Conservation (phyloP, 1,140 invertebrate genomes). For the Anastrepha ludens region DNA sequence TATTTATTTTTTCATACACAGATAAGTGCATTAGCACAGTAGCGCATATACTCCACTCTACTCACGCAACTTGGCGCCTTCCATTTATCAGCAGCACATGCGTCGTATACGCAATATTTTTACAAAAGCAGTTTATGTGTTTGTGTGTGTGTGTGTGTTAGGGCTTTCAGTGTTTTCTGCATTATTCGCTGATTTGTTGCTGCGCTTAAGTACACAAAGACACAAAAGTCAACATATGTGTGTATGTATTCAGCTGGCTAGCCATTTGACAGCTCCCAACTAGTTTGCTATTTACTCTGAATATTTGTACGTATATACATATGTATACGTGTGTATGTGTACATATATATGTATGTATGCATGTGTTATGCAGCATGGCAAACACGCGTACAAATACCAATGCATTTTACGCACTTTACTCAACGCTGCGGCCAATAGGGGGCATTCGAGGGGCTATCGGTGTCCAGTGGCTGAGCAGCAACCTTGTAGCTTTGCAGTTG, state of each 20-base stretch:
- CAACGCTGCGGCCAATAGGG: neutral
- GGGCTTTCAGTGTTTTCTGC: neutral
- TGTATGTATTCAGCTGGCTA: neutral
- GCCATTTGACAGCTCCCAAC: slow-evolving; percentile 22
- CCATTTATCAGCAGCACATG: neutral
- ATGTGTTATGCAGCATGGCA: neutral
- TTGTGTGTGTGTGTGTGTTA: neutral
- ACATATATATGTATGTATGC: neutral
- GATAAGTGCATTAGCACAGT: neutral
- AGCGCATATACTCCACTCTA: neutral
- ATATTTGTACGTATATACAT: neutral
- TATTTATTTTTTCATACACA: neutral
- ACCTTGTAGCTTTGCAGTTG: slow-evolving; percentile 13
- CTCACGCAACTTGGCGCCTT: neutral
- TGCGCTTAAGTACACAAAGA: neutral
- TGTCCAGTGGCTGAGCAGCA: neutral
- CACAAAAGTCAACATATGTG: neutral
- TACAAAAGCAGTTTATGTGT: neutral
- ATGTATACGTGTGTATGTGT: neutral
- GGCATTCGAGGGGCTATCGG: neutral
- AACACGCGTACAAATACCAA: slow-evolving; percentile 41
- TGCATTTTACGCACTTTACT: slow-evolving; percentile 43
- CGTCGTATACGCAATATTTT: neutral
- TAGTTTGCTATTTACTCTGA: slow-evolving; percentile 16
- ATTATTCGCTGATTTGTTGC: slow-evolving; percentile 17